Percentiles rank a stretch among this genome's conserved stretches.
These are phyloP conservation scores for Syritta pipiens DNA, from an alignment of 2,888 invertebrate genomes.

Conservation along the genomic window DNA sequence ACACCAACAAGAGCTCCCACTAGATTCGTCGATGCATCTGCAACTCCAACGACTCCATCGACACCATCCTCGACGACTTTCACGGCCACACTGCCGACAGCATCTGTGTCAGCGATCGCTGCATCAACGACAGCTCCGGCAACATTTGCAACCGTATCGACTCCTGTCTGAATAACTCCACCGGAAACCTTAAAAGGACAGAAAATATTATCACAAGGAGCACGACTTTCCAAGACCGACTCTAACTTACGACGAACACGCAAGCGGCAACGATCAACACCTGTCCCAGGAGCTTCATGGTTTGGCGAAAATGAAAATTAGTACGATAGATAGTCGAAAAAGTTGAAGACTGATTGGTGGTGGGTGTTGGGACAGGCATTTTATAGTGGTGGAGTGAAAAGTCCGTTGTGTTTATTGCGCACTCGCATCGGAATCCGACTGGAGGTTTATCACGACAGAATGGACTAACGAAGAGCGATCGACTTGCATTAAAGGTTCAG, in stretches of 20 bases:
- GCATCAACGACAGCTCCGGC: not conserved
- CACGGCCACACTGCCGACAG: not conserved
- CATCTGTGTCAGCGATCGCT: not conserved
- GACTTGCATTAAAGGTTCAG: not conserved
- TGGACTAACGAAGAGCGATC: slow-evolving; percentile 16
- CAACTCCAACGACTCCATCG: too few species aligned
- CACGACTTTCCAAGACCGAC: too few species aligned
- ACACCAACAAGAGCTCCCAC: too few species aligned
- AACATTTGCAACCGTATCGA: not conserved
- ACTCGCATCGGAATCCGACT: too few species aligned
- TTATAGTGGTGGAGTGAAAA: not conserved
- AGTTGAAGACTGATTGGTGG: not conserved
- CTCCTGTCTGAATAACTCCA: not conserved
- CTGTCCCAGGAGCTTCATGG: slow-evolving; percentile 21
- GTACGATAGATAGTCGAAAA: too few species aligned
- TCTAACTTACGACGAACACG: slow-evolving; percentile 1
- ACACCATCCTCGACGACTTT: not conserved
- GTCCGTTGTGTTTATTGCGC: too few species aligned
- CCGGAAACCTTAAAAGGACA: slow-evolving; percentile 4
- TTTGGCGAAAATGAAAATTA: too few species aligned
- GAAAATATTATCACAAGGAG: not conserved
- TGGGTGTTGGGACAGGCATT: not conserved
- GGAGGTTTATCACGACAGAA: not conserved
- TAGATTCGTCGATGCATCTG: too few species aligned
- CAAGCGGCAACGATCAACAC: slow-evolving; percentile 13